These are phyloP conservation scores for Bambusicola thoracicus DNA, from an alignment of 2,113 vertebrate species.

Conservation along the genomic window DNA sequence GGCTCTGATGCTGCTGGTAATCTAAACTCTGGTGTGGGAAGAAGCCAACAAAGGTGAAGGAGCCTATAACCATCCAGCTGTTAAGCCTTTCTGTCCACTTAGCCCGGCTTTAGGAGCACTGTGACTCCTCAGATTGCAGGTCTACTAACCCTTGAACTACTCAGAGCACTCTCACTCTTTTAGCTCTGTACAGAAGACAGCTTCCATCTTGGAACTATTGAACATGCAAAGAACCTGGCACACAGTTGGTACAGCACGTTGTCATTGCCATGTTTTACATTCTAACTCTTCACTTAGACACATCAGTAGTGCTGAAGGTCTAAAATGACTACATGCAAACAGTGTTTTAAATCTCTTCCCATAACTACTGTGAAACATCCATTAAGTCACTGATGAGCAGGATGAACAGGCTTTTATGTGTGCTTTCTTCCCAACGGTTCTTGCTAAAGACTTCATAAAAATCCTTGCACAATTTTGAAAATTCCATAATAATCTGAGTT, in stretches of 20 bases:
- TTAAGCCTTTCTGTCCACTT: not conserved
- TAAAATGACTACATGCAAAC: rapidly evolving
- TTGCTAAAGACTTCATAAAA: not conserved
- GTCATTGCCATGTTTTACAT: not conserved
- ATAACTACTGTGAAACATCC: rapidly evolving
- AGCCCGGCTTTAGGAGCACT: not conserved
- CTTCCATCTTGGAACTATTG: not conserved
- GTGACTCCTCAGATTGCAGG: not conserved
- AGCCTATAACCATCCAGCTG: not conserved
- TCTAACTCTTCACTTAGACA: not conserved
- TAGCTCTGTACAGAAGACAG: not conserved
- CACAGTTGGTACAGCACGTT: not conserved
- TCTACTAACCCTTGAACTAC: not conserved
- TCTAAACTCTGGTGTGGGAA: not conserved
- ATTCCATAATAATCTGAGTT: not conserved
- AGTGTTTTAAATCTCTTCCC: not conserved
- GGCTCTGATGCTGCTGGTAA: not conserved
- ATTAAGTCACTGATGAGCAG: not conserved
- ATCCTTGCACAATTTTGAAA: rapidly evolving
- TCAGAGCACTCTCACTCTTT: not conserved
- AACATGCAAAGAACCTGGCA: not conserved
- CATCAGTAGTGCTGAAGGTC: not conserved
- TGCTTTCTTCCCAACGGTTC: not conserved
- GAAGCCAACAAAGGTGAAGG: not conserved
- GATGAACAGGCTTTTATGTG: not conserved